Evolutionary conservation across 2,797 vertebrate genomes (phyloP), one percentile per base, ranked within the genome.

Genomic region (Pelobates cultripes): DNA sequence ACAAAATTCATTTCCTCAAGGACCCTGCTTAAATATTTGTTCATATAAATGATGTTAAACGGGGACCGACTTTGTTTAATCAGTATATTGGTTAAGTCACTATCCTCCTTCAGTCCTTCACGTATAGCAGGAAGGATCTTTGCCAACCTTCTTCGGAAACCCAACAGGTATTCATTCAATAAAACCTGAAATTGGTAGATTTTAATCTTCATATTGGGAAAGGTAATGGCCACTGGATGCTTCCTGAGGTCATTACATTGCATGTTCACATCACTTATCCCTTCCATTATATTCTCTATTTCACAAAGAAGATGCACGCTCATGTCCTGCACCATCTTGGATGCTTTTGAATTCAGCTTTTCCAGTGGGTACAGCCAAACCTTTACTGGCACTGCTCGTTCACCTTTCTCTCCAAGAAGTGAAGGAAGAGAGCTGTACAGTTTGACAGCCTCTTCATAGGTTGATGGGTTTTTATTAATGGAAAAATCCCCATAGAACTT

Each of bases 291-390:
- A 0, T 8, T 51, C 61, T 91, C 87, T 2, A 73, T 40, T 8
- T 75, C 71, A 0, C 6, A 47, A 0, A 89, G 10, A 0, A 90
- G 7, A 3, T 74, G 12, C 43, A 86, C 0, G 84, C 84, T 84
- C 86, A 69, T 91, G 66, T 91, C 80, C 3, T 78, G 77, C 10
- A 89, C 85, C 0, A 91, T 55, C 78, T 85, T 28, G 8, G 90
- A 86, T 3, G 90, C 90, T 43, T 10, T 5, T 6, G 87, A 85
- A 69, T 92, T 83, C 43, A 93, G 68, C 40, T 3, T 76, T 2
- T 86, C 72, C 17, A 92, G 68, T 0, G 91, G 90, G 66, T 90
- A 80, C n/a, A 93, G 73, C 90, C 90, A 91, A n/a, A 89, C 88
- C 4, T 67, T 75, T 7, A 87, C 5, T 57, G 86, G 83, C 43